A percentile compares a stretch with the other conserved stretches of the same genome.
Conservation (phyloP, 2,888 invertebrate species). For the Lutraria lutraria region DNA sequence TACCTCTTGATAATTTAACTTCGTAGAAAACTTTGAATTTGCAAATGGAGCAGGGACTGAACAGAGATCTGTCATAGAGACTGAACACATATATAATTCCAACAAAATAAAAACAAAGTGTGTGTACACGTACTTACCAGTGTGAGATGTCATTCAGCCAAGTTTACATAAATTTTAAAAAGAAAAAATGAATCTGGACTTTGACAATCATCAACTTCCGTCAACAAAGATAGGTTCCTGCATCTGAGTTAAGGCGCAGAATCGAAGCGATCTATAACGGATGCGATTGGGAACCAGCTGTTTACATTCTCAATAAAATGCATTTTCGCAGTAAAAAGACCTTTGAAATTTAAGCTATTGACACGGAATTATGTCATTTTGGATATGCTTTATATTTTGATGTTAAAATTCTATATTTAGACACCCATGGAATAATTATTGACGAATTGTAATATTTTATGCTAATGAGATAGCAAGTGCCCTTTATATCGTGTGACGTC, state of each 20-base stretch:
- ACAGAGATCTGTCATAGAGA: not conserved
- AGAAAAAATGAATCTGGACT: constrained; percentile 18
- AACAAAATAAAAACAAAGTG: not conserved
- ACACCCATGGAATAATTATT: not conserved
- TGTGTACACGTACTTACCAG: not conserved
- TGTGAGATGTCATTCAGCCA: not conserved
- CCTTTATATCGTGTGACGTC: constrained; percentile 83
- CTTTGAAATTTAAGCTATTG: constrained; percentile 40
- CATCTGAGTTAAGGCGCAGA: constrained; percentile 5
- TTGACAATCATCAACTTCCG: constrained; percentile 48
- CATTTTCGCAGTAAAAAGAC: not conserved
- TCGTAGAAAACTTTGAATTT: too few relatives aligned
- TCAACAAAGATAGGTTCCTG: constrained; percentile 50
- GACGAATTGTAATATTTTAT: constrained; percentile 78
- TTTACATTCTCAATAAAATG: constrained; percentile 43
- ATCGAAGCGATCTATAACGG: not conserved
- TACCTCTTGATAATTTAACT: too few relatives aligned
- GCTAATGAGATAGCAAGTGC: constrained; percentile 80
- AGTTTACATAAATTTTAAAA: not conserved
- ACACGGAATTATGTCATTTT: not conserved
- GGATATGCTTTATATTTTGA: not conserved
- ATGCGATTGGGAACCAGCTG: constrained; percentile 45
- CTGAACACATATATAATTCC: not conserved
- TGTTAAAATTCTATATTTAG: not conserved
- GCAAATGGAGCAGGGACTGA: too few relatives aligned